phyloP scores from a whole-genome alignment of 2,888 invertebrate genomes.

The Lasioglossum figueresi region DNA sequence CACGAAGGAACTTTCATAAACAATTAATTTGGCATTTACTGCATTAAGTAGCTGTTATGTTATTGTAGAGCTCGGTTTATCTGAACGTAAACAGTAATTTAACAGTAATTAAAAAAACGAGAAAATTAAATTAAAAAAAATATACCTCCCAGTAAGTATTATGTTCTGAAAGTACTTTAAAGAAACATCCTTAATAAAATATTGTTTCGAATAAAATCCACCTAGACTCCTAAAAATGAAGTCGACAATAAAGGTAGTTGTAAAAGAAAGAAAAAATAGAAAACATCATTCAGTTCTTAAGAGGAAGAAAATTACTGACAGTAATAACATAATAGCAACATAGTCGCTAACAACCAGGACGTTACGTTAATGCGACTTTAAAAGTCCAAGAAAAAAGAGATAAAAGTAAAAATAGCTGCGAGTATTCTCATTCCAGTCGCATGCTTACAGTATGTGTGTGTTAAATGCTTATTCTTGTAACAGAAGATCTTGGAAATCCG shows the following conservation, averaged over 20 bases:
- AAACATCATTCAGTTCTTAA: too few species aligned
- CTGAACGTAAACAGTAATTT: background rate
- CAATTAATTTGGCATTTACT: background rate
- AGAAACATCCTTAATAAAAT: too few species aligned
- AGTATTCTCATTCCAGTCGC: background rate
- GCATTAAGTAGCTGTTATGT: background rate
- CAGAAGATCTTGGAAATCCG: background rate
- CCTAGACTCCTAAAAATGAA: background rate
- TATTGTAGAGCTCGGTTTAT: background rate
- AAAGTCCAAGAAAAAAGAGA: background rate
- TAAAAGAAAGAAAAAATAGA: background rate
- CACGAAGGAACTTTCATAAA: background rate
- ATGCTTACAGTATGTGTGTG: background rate
- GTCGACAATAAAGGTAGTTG: background rate
- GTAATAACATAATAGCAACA: background rate
- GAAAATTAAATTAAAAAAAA: background rate
- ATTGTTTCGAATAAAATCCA: too few species aligned
- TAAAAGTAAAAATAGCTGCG: background rate
- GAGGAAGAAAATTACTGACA: background rate
- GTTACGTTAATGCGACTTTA: background rate
- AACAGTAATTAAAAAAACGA: background rate
- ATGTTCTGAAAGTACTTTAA: too few species aligned
- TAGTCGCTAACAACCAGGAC: background rate
- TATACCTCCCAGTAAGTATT: too few species aligned
- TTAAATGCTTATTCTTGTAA: background rate